These are phyloP conservation scores for Pilophorus perplexus DNA, from an alignment of 2,888 invertebrate genomes.

Conservation along the genomic window DNA sequence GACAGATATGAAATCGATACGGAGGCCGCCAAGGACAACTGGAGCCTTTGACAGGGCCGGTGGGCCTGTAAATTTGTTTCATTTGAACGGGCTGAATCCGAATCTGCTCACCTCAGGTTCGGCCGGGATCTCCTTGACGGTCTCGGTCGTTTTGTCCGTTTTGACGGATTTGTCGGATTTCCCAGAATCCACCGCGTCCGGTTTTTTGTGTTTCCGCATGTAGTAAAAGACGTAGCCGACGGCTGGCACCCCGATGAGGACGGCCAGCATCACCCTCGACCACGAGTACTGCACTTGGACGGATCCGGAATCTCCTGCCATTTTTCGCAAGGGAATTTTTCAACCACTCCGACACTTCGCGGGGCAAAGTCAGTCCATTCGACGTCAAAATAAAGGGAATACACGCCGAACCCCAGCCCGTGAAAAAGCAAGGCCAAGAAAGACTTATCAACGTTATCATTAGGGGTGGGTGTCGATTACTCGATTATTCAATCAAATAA, in stretches of 20 bases:
- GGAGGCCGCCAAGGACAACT: slow-evolving; percentile 1
- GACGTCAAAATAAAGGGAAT: background rate
- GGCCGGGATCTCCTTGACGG: slow-evolving; percentile 5
- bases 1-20: slow-evolving; percentile 15
- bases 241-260: slow-evolving; percentile 42
- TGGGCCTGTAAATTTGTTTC: too few species aligned
- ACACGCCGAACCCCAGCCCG: too few species aligned
- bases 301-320: slow-evolving; percentile 36
- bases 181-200: slow-evolving; percentile 16
- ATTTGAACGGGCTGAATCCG: too few species aligned
- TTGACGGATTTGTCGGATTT: slow-evolving; percentile 14
- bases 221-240: slow-evolving; percentile 42
- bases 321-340: background rate
- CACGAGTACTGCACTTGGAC: slow-evolving; percentile 24
- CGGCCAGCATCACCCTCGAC: slow-evolving; percentile 39
- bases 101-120: too few species aligned
- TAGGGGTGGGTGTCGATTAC: too few species aligned
- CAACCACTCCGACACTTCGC: background rate
- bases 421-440: too few species aligned
- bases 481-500: too few species aligned
- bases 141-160: background rate
- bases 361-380: background rate
- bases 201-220: slow-evolving; percentile 27
- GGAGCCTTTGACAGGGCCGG: background rate
- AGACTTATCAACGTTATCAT: too few species aligned